Base-by-base conservation (phyloP, 1,140 invertebrate genomes). In the Plodia interpunctella region DNA sequence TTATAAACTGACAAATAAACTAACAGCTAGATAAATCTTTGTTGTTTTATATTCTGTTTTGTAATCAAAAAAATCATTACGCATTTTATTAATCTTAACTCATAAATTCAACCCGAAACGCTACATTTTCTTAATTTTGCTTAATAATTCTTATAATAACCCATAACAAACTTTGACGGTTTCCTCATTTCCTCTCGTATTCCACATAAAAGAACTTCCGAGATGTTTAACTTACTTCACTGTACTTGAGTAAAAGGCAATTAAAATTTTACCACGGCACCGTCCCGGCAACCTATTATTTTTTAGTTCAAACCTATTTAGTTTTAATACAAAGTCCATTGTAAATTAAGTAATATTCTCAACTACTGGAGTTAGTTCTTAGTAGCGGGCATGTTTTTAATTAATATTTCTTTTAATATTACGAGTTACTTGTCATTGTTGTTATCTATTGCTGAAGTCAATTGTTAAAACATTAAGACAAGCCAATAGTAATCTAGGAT, bases 151-250 rank as follows among this genome's bases (percentile, higher is more conserved):
- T 44, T 44, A 44, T 15, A 44, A 44, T 44, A 44, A 44, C 13
- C n/a, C 38, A 15, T 44, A 44, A 44, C 38, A 44, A 44, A 44
- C n/a, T 44, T 44, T 44, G 1, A 6, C n/a, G 15, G 1, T 44
- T 44, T 15, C 38, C 38, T 44, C 38, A 15, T 44, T 44, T 44
- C n/a, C 38, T 15, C 38, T 44, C 38, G 9, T 44, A 44, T 44
- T 44, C 15, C 38, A 44, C 38, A 44, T 44, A 15, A 44, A 44
- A 44, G 38, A 44, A 44, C 13, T 44, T 44, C 38, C 15, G 38
- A 35, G 32, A 44, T 44, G 38, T 44, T 44, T 44, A 44, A 44
- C 38, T 44, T 44, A 44, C 38, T 44, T 44, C 38, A 17, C 38
- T 44, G 38, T 44, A 44, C 38, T 44, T 44, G 38, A 44, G 38